Conservation (phyloP, 1,140 invertebrate species). For the Hyles vespertilio region DNA sequence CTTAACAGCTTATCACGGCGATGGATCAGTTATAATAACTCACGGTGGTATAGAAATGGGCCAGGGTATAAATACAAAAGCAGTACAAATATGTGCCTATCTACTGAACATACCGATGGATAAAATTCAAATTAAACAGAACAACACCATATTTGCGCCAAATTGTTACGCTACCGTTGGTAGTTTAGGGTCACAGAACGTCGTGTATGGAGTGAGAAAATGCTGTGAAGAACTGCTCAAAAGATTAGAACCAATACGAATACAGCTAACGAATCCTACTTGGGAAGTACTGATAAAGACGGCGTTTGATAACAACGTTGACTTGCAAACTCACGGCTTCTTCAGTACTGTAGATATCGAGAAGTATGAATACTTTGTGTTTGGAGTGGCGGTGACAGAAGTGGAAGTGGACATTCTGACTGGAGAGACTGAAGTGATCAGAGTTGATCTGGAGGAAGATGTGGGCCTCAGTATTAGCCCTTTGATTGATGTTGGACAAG, state of each 20-base stretch:
- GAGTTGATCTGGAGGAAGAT: constrained; percentile 85
- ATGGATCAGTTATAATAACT: constrained; percentile 84
- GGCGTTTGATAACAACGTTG: constrained; percentile 74
- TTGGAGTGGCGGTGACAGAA: constrained; percentile 77
- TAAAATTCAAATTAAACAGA: constrained; percentile 79
- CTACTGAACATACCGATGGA: constrained; percentile 81
- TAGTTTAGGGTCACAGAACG: constrained; percentile 52
- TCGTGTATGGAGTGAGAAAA: constrained; percentile 22
- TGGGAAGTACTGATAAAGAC: constrained; percentile 78
- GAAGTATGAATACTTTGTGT: constrained; percentile 76
- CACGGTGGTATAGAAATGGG: constrained; percentile 89
- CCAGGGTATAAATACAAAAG: constrained; percentile 87
- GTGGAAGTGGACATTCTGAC: constrained; percentile 84
- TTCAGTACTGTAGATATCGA: constrained; percentile 35
- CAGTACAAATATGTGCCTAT: constrained; percentile 82
- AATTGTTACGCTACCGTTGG: constrained; percentile 79
- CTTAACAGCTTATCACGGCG: constrained; percentile 82
- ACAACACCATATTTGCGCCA: constrained; percentile 75
- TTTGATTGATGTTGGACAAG: constrained; percentile 88
- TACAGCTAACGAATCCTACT: constrained; percentile 68
- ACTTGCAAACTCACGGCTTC: constrained; percentile 62
- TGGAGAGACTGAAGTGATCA: constrained; percentile 78
- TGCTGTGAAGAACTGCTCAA: constrained; percentile 58
- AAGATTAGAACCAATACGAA: constrained; percentile 78
- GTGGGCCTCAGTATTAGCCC: constrained; percentile 84